These are phyloP conservation scores for Meloidogyne chitwoodi DNA, from an alignment of 1,140 invertebrate species.

Conservation along the genomic window DNA sequence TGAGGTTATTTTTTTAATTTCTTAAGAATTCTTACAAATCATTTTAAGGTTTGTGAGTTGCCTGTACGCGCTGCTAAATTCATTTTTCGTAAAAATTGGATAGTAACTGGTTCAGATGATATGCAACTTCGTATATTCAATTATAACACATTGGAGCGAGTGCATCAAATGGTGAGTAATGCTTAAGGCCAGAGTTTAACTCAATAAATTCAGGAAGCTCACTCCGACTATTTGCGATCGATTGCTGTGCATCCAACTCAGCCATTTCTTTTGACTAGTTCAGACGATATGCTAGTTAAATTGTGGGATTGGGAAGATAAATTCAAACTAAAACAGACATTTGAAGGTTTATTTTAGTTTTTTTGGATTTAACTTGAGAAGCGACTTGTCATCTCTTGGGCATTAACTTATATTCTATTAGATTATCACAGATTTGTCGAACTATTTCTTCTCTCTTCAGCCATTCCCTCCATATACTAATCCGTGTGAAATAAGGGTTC, in stretches of 20 bases:
- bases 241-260: slow-evolving; percentile 96
- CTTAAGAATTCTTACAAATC: slow-evolving; percentile 61
- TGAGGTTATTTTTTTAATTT: slow-evolving; percentile 65
- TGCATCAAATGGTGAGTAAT: slow-evolving; percentile 73
- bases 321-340: slow-evolving; percentile 93
- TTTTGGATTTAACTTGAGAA: background rate
- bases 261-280: slow-evolving; percentile 90
- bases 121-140: slow-evolving; percentile 85
- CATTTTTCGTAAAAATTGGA: slow-evolving; percentile 95
- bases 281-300: slow-evolving; percentile 98
- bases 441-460: too few relatives aligned
- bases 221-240: slow-evolving; percentile 93
- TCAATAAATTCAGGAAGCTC: slow-evolving; percentile 71
- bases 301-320: slow-evolving; percentile 99
- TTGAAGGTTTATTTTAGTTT: slow-evolving; percentile 68
- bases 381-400: too few relatives aligned
- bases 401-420: too few relatives aligned
- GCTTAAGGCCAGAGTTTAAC: background rate
- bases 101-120: slow-evolving; percentile 84
- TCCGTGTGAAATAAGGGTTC: too few relatives aligned
- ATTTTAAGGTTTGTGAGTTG: slow-evolving; percentile 80
- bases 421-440: too few relatives aligned
- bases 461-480: too few relatives aligned
- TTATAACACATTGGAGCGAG: slow-evolving; percentile 93
- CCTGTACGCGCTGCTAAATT: slow-evolving; percentile 92